Evolutionary conservation across 1,140 invertebrate species (phyloP), one percentile per base, ranked within the genome.

Genomic region (Macrocentrus cingulum): DNA sequence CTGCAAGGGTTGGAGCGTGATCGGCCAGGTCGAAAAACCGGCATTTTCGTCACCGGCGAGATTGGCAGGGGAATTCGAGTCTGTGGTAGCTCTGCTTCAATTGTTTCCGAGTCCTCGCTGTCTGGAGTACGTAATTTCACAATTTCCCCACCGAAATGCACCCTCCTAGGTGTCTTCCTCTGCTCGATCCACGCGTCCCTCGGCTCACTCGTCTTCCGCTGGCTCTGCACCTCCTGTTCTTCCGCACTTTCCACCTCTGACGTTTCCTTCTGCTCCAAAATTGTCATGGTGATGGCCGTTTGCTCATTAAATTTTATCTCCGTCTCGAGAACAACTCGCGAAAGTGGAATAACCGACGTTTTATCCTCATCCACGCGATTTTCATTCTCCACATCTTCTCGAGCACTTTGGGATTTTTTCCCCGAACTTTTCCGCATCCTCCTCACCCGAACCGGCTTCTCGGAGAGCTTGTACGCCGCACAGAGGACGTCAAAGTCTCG

Each of bases 121-220:
- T 92, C 90, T 0, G 91, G 91, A 9, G 90, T 92, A 46, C 90
- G 80, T 66, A 92, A 81, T 78, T 92, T 91, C 0, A 92, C 85
- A 44, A 89, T 83, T 79, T 91, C 91, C 6, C 91, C 91, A 0
- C 91, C 91, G 66, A 92, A 92, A 22, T 88, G 84, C 1, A 92
- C 91, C 65, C 88, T 83, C 52, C 79, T 72, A 0, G 64, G 65
- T 7, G 66, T 69, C 61, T 69, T 71, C 13, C 65, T 53, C 59
- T 56, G 44, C 32, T 65, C 65, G 18, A 63, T 56, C 61, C 61
- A 63, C 7, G 19, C 41, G 32, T 63, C 53, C 32, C 56, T 52
- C 0, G 48, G 13, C 23, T 58, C 68, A 51, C 53, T 74, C 54
- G 59, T 75, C 81, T 59, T 85, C 83, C 66, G 88, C 86, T 4